phyloP scores from a whole-genome alignment of 1,140 invertebrate species.

The Dysdera silvatica region DNA sequence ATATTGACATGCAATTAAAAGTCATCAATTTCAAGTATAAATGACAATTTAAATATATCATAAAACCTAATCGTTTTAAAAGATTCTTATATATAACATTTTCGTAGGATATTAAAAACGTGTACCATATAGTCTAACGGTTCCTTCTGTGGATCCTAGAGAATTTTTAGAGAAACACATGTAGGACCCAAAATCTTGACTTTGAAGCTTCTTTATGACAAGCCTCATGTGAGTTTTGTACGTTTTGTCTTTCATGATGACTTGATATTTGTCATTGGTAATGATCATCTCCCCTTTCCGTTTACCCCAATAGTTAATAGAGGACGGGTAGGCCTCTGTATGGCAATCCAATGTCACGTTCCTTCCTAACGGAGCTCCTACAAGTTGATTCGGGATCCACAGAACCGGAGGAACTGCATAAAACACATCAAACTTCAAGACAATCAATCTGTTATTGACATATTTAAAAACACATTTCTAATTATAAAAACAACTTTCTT shows the following conservation, averaged over 20 bases:
- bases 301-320: slow-evolving; percentile 45
- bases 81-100: not conserved
- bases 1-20: too few relatives aligned
- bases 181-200: slow-evolving; percentile 70
- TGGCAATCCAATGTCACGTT: slow-evolving; percentile 71
- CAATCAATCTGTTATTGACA: too few relatives aligned
- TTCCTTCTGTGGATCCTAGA: slow-evolving; percentile 79
- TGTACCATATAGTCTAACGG: slow-evolving; percentile 82
- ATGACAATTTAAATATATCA: too few relatives aligned
- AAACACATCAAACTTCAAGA: too few relatives aligned
- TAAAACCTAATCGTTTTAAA: too few relatives aligned
- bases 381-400: slow-evolving; percentile 47
- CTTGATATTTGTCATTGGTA: slow-evolving; percentile 66
- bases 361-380: slow-evolving; percentile 68
- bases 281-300: slow-evolving; percentile 72
- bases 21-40: too few relatives aligned
- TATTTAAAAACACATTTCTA: too few relatives aligned
- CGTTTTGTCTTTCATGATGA: slow-evolving; percentile 37
- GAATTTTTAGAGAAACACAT: slow-evolving; percentile 90
- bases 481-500: too few relatives aligned
- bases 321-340: slow-evolving; percentile 76
- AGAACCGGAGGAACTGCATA: slow-evolving; percentile 48
- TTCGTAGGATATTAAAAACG: not conserved
- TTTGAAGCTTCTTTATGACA: slow-evolving; percentile 44
- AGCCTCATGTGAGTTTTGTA: slow-evolving; percentile 29